Evolutionary conservation across 2,888 invertebrate species (phyloP).

Genomic region (Synergus itoensis): DNA sequence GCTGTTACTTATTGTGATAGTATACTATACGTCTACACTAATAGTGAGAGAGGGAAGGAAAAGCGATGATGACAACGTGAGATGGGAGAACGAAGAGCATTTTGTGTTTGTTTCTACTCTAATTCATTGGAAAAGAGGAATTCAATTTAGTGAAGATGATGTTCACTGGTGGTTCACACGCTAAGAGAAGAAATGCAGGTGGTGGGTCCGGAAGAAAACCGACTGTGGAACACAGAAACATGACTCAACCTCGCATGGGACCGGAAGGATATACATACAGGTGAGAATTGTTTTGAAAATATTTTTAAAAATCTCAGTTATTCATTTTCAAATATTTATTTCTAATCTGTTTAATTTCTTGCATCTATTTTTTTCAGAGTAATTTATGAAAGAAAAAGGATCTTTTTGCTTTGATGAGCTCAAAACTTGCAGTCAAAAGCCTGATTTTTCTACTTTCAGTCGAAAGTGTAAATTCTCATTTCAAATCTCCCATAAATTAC

Average conservation of each 20-base stretch:
- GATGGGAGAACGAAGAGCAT: slow-evolving; percentile 34
- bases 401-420: not conserved
- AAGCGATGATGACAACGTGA: slow-evolving; percentile 42
- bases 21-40: slow-evolving; percentile 7
- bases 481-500: too few species aligned
- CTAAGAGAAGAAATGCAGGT: slow-evolving; percentile 79
- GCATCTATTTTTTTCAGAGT: not conserved
- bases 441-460: too few species aligned
- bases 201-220: slow-evolving; percentile 69
- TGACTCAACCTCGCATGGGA: slow-evolving; percentile 59
- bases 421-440: too few species aligned
- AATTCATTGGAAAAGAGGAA: slow-evolving; percentile 29
- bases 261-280: slow-evolving; percentile 74
- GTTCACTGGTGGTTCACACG: slow-evolving; percentile 84
- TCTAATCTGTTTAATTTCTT: not conserved
- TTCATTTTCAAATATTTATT: too few species aligned
- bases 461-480: too few species aligned
- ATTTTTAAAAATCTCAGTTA: not conserved
- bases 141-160: slow-evolving; percentile 80
- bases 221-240: slow-evolving; percentile 64
- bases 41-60: slow-evolving; percentile 45
- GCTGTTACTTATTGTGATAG: slow-evolving; percentile 31
- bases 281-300: slow-evolving; percentile 54
- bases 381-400: not conserved
- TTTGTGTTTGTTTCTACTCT: slow-evolving; percentile 27